These are phyloP conservation scores for Hydrolagus colliei DNA, from an alignment of 2,797 vertebrate species.

Conservation along the genomic window DNA sequence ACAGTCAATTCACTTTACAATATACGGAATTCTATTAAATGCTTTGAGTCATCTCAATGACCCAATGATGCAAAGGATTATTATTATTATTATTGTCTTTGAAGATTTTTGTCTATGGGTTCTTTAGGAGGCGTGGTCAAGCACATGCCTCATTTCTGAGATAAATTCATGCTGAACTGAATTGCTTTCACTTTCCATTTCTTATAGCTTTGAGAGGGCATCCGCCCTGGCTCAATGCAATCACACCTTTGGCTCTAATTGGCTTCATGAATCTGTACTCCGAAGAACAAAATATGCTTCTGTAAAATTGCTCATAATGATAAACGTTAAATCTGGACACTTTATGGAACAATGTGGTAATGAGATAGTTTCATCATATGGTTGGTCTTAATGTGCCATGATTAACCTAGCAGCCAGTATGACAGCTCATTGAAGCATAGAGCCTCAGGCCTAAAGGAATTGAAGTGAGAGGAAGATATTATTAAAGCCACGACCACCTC, in stretches of 20 bases:
- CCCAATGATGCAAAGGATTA: too few relatives aligned
- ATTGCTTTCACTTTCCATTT: neutral
- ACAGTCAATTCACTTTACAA: too few relatives aligned
- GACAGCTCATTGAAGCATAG: conserved; percentile 19
- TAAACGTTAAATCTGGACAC: conserved; percentile 23
- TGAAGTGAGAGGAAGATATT: neutral
- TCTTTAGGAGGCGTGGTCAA: neutral
- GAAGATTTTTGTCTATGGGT: too few relatives aligned
- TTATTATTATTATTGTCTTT: too few relatives aligned
- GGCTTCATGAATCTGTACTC: neutral
- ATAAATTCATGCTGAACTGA: neutral
- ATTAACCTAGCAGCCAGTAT: neutral
- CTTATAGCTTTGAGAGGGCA: neutral
- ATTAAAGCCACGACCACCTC: neutral
- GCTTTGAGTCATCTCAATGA: too few relatives aligned
- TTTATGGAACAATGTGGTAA: conserved; percentile 29
- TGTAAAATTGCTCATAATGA: conserved; percentile 22
- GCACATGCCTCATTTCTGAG: too few relatives aligned
- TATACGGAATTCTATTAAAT: too few relatives aligned
- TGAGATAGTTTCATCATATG: neutral
- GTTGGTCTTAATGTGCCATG: conserved; percentile 24
- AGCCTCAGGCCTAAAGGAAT: conserved; percentile 24
- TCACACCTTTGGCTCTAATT: neutral
- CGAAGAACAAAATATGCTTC: neutral
- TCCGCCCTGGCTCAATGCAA: neutral